Percentiles rank a stretch among this genome's conserved stretches.
Conservation (phyloP, 2,113 vertebrate species). For the Nannobrachium achirus region DNA sequence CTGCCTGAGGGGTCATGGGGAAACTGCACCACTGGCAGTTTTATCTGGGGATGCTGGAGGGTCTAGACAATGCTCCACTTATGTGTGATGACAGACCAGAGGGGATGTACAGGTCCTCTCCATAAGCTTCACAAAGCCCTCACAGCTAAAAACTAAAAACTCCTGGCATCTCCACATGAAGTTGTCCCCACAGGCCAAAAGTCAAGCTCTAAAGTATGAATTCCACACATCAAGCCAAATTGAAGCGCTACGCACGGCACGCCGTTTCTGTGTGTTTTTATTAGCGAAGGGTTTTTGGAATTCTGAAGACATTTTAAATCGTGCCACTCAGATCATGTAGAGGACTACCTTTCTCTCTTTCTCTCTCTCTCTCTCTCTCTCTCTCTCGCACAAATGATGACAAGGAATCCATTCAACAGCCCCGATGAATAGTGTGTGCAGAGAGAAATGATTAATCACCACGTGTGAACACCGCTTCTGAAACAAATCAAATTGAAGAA, state of each 20-base stretch:
- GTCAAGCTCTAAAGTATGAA: slow-evolving; percentile 41
- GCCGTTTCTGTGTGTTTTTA: slow-evolving; percentile 39
- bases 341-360: slow-evolving; percentile 28
- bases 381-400: slow-evolving; percentile 15
- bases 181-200: slow-evolving; percentile 54
- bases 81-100: slow-evolving; percentile 75
- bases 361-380: neutral
- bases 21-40: slow-evolving; percentile 78
- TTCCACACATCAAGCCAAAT: slow-evolving; percentile 47
- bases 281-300: slow-evolving; percentile 26
- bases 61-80: slow-evolving; percentile 70
- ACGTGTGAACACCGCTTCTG: neutral
- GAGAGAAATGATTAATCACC: slow-evolving; percentile 45
- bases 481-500: slow-evolving; percentile 32
- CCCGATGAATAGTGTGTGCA: slow-evolving; percentile 28
- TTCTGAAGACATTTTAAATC: slow-evolving; percentile 14
- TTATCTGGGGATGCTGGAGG: slow-evolving; percentile 69
- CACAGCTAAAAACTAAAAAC: slow-evolving; percentile 63
- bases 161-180: slow-evolving; percentile 49
- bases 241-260: slow-evolving; percentile 13
- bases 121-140: slow-evolving; percentile 65
- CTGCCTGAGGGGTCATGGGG: slow-evolving; percentile 67
- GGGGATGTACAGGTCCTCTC: slow-evolving; percentile 61
- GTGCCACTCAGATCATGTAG: slow-evolving; percentile 17
- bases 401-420: slow-evolving; percentile 4